Base-by-base conservation (phyloP, 2,113 vertebrate genomes). In the Agapornis roseicollis region DNA sequence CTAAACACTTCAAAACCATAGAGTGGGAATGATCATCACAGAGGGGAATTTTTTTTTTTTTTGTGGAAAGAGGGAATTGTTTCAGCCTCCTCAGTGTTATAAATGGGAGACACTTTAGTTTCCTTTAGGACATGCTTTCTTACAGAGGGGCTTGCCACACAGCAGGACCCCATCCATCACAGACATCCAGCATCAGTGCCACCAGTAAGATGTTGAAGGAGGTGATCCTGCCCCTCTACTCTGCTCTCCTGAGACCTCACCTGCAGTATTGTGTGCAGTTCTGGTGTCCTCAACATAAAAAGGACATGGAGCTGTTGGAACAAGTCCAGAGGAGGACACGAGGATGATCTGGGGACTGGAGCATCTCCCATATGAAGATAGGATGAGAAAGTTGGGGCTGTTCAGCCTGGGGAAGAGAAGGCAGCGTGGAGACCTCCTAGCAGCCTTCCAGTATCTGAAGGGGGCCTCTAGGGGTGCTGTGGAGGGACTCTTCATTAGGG, bases 121-220 rank as follows among this genome's bases (percentile, higher is more conserved):
- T 25, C 28, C 23, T 35, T n/a, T 7, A 10, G 37, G 72, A 29
- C 1, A 25, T 11, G 6, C 6, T 3, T 69, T 44, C 35, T 23
- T 4, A 2, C 16, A 7, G 29, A 14, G 35, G 16, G 35, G 2
- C 13, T 69, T 16, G 8, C 42, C 18, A 18, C 0, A 0, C 25
- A 44, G 37, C 14, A 3, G 64, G 68, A 33, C 31, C 25, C 6
- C 0, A 0, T 8, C 46, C 55, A 3, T 2, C 1, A 1, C 60
- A 44, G 41, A 29, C 47, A 10, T 39, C 10, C 9, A 19, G 31
- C 31, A 27, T 2, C 11, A 8, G 25, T 11, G 18, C 60, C 72
- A 28, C 24, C 12, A 7, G 19, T 28, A 23, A 24, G 18, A 24
- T 7, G 49, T 22, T 11, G 8, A 56, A n/a, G 55, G 31, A 22